phyloP scores from a whole-genome alignment of 2,113 vertebrate genomes.

The cattle (Bos taurus) region DNA sequence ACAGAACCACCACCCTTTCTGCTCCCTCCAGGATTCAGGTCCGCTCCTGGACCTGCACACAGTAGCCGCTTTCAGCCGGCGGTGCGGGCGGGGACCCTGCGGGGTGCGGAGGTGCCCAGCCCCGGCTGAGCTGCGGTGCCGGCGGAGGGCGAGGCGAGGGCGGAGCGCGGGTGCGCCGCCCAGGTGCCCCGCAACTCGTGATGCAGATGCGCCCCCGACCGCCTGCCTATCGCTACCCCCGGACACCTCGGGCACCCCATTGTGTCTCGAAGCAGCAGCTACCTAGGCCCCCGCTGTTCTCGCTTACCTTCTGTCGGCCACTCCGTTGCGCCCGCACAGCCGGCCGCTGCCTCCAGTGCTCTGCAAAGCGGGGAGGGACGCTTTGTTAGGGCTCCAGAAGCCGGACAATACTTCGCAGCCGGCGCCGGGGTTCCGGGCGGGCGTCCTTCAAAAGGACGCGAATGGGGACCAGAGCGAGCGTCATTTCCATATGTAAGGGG shows the following conservation, averaged over 20 bases:
- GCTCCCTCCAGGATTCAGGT: not conserved
- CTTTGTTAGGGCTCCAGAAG: constrained; percentile 57
- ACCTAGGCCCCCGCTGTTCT: not conserved
- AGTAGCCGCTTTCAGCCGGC: not conserved
- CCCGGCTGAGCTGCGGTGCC: not conserved
- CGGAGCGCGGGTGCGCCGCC: not conserved
- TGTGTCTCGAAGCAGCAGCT: not conserved
- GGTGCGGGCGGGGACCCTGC: not conserved
- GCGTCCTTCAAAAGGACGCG: constrained; percentile 55
- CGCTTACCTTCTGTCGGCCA: constrained; percentile 63
- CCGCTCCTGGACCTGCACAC: not conserved
- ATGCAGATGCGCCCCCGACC: not conserved
- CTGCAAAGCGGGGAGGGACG: constrained; percentile 46
- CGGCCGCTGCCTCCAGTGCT: not conserved
- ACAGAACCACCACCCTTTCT: not conserved
- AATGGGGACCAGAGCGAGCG: not conserved
- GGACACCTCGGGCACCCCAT: not conserved
- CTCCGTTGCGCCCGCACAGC: constrained; percentile 17
- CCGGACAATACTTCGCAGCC: constrained; percentile 29
- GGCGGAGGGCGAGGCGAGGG: not conserved
- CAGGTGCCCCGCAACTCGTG: not conserved
- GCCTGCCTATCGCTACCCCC: not conserved
- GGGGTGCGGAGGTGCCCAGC: not conserved
- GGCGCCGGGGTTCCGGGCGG: not conserved
- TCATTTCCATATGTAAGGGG: constrained; percentile 60